Evolutionary conservation across 2,113 vertebrate species (phyloP).

Genomic region (Cynopterus brachyotis): DNA sequence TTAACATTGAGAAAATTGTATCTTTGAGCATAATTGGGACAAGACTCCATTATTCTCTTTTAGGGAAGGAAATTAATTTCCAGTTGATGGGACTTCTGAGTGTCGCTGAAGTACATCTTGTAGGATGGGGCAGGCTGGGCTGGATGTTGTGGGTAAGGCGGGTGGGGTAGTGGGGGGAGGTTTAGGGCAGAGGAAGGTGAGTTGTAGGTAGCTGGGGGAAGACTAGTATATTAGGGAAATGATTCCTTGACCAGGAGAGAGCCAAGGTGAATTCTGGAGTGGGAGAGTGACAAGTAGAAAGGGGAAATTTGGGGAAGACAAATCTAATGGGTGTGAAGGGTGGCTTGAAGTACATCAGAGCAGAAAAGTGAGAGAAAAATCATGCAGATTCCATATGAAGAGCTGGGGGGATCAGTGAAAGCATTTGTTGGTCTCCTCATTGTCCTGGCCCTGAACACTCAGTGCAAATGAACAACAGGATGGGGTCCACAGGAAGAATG

Average conservation of each 20-base stretch:
- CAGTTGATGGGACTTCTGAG: neutral
- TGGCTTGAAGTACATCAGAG: neutral
- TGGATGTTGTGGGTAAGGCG: neutral
- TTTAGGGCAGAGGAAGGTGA: neutral
- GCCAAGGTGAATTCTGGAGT: neutral
- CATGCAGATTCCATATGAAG: neutral
- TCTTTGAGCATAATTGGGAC: conserved; percentile 42
- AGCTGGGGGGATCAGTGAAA: neutral
- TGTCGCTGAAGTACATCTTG: neutral
- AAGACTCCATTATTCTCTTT: conserved; percentile 43
- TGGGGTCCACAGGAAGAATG: neutral
- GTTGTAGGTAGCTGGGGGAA: neutral
- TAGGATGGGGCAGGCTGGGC: neutral
- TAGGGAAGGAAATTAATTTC: conserved; percentile 23
- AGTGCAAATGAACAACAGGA: neutral
- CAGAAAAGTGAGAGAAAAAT: neutral
- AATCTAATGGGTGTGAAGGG: neutral
- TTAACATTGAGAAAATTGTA: conserved; percentile 48
- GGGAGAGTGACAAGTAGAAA: neutral
- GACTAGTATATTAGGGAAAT: neutral
- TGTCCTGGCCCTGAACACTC: neutral
- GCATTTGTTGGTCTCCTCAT: neutral
- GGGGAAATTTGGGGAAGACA: neutral
- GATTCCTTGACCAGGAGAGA: neutral
- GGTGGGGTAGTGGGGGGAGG: neutral